phyloP scores from a whole-genome alignment of 2,888 invertebrate genomes.

The Oasisia sp. region DNA sequence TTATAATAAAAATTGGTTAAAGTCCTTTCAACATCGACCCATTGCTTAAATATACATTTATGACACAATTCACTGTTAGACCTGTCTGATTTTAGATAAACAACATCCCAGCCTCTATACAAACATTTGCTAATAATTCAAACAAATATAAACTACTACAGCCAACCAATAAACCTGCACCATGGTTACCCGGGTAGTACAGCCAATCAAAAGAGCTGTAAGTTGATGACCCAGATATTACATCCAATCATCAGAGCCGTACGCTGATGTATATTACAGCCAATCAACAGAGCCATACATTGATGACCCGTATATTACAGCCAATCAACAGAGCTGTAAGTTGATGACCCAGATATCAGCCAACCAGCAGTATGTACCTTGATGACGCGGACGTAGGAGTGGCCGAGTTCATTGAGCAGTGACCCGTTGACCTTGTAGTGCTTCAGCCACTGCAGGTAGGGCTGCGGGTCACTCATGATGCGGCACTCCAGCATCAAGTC shows the following conservation, averaged over 20 bases:
- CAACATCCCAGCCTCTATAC: no score
- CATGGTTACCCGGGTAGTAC: background rate
- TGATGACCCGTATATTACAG: background rate
- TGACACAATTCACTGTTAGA: no score
- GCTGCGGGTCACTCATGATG: slow-evolving; percentile 34
- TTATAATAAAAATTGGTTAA: no score
- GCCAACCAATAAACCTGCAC: no score
- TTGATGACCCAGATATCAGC: background rate
- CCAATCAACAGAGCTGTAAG: background rate
- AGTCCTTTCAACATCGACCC: no score
- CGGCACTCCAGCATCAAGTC: slow-evolving; percentile 29
- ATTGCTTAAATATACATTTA: no score
- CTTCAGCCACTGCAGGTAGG: slow-evolving; percentile 32
- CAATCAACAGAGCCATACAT: no score
- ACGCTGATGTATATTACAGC: background rate
- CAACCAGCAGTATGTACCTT: background rate
- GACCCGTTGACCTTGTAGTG: slow-evolving; percentile 30
- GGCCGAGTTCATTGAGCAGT: background rate
- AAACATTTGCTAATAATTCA: no score
- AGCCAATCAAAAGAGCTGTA: background rate
- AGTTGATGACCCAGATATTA: background rate
- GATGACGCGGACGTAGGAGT: background rate
- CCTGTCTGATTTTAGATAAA: no score
- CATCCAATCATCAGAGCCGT: background rate
- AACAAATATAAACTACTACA: no score